A percentile compares a stretch with the other conserved stretches of the same genome.
phyloP scores from a whole-genome alignment of 2,888 invertebrate species.

The Campoplex nolae region DNA sequence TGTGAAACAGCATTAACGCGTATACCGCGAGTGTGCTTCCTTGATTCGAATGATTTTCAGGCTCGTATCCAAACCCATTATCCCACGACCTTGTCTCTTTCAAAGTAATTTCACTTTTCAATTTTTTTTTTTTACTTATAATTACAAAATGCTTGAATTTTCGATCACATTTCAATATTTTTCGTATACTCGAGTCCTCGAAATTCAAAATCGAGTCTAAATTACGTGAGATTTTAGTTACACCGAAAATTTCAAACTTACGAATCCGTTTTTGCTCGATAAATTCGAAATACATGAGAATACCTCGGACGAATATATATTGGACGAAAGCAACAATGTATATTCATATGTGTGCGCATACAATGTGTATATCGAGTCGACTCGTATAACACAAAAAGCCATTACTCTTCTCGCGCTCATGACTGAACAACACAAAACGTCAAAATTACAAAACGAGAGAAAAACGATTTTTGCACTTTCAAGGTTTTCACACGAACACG shows the following conservation, averaged over 20 bases:
- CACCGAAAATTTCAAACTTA: too few species aligned
- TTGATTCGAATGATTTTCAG: slow-evolving; percentile 12
- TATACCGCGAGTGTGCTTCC: background rate
- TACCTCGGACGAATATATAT: background rate
- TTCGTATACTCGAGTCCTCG: too few species aligned
- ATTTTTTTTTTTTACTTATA: background rate
- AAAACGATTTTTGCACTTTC: slow-evolving; percentile 58
- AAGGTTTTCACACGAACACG: slow-evolving; percentile 42
- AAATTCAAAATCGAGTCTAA: too few species aligned
- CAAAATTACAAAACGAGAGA: slow-evolving; percentile 44
- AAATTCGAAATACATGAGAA: background rate
- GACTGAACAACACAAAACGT: background rate
- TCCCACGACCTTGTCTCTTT: background rate
- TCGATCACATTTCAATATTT: background rate
- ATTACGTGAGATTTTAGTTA: too few species aligned
- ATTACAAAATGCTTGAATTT: background rate
- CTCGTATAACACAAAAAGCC: slow-evolving; percentile 9
- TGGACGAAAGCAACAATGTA: background rate
- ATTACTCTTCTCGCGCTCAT: slow-evolving; percentile 43
- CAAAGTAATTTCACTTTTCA: background rate
- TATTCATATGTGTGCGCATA: background rate
- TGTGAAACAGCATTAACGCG: background rate
- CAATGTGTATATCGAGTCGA: background rate
- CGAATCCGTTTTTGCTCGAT: background rate
- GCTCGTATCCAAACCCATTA: slow-evolving; percentile 27